Evolutionary conservation across 2,888 invertebrate species (phyloP).

Genomic region (Calliopum simillimum): DNA sequence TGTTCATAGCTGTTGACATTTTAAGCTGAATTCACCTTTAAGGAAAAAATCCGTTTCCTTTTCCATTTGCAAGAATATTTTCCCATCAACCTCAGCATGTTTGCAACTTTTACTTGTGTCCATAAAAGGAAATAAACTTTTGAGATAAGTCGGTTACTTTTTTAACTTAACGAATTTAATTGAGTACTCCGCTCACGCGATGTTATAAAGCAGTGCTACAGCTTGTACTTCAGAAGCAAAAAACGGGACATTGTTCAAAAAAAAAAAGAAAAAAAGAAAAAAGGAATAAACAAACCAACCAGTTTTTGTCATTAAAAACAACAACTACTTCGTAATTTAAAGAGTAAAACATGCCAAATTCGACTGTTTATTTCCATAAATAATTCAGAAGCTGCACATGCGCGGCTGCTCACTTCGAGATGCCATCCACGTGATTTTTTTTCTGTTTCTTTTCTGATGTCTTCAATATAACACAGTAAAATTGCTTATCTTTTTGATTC

Average conservation of each 20-base stretch:
- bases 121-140: conserved; percentile 9
- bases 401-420: not conserved
- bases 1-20: too few relatives aligned
- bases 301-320: not conserved
- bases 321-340: not conserved
- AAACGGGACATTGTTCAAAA: not conserved
- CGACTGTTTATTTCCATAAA: conserved; percentile 9
- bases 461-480: not conserved
- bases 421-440: not conserved
- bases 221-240: not conserved
- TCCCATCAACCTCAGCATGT: not conserved
- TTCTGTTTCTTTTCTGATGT: not conserved
- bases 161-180: not conserved
- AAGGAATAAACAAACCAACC: not conserved
- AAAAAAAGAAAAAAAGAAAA: not conserved
- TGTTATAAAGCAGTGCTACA: not conserved
- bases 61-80: too few relatives aligned
- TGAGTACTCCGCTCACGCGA: not conserved
- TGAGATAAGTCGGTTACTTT: conserved; percentile 1
- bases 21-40: too few relatives aligned
- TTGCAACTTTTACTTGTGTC: not conserved
- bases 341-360: conserved; percentile 8
- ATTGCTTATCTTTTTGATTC: too few relatives aligned
- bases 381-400: conserved; percentile 23
- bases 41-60: too few relatives aligned